Conservation (phyloP, 2,888 invertebrate species). For the Serripes groenlandicus region DNA sequence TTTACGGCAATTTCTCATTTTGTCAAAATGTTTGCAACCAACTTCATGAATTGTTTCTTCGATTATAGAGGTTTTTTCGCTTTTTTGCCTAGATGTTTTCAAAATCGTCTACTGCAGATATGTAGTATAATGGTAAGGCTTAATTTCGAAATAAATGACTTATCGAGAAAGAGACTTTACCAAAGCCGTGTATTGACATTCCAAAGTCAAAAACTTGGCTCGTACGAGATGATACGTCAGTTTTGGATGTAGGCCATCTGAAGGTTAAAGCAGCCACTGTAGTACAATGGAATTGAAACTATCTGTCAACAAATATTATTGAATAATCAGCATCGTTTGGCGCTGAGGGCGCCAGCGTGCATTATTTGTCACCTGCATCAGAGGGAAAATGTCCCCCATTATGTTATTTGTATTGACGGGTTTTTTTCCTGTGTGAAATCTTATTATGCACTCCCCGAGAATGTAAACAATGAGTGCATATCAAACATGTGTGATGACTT, state of each 20-base stretch:
- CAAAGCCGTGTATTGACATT: too few species aligned
- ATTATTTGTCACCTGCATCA: constrained; percentile 1
- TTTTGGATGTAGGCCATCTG: background rate
- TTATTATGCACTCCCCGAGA: background rate
- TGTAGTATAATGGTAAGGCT: background rate
- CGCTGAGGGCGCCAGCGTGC: constrained; percentile 12
- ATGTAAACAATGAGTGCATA: background rate
- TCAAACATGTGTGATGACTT: background rate
- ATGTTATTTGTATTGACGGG: constrained; percentile 1
- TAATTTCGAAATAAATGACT: background rate
- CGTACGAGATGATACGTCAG: too few species aligned
- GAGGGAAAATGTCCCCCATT: background rate
- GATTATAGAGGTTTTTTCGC: too few species aligned
- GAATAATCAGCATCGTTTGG: background rate
- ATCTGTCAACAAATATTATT: constrained; percentile 3
- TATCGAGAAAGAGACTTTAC: too few species aligned
- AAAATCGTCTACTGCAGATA: background rate
- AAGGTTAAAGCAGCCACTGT: background rate
- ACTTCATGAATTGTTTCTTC: too few species aligned
- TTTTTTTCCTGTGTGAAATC: background rate
- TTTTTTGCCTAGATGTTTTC: background rate
- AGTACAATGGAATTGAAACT: constrained; percentile 4
- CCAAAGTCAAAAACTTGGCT: too few species aligned
- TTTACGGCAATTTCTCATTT: too few species aligned
- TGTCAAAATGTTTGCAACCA: too few species aligned